A percentile compares a stretch with the other conserved stretches of the same genome.
phyloP scores from a whole-genome alignment of 2,797 vertebrate genomes.

The Euphonia xanthogaster region DNA sequence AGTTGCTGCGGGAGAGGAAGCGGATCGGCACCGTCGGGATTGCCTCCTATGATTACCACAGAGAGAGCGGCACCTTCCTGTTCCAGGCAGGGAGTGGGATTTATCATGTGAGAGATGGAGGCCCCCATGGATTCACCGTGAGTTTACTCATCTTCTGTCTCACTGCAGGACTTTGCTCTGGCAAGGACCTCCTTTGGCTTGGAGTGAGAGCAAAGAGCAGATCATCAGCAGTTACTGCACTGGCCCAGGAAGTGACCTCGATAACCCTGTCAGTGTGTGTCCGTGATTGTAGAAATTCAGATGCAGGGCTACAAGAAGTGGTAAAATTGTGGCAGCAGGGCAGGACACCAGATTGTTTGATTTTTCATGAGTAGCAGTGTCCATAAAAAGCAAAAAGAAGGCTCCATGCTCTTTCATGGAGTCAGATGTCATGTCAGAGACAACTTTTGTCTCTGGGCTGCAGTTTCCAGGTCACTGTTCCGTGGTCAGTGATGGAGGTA shows the following conservation, averaged over 20 bases:
- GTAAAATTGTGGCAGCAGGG: background rate
- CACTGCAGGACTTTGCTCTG: background rate
- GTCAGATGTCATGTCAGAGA: background rate
- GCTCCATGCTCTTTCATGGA: background rate
- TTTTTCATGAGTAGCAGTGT: background rate
- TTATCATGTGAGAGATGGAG: constrained; percentile 82
- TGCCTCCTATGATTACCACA: constrained; percentile 78
- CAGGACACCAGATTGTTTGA: background rate
- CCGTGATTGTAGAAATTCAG: background rate
- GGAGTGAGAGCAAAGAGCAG: background rate
- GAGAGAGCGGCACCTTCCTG: constrained; percentile 76
- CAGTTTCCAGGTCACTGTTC: background rate
- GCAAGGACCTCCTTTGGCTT: background rate
- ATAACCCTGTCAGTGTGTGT: background rate
- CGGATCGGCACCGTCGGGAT: constrained; percentile 81
- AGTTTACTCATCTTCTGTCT: constrained; percentile 30
- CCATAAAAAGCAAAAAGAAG: background rate
- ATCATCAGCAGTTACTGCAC: background rate
- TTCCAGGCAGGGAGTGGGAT: constrained; percentile 83
- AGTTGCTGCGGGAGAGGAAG: constrained; percentile 81
- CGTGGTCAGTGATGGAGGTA: background rate
- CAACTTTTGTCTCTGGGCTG: background rate
- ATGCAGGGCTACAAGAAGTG: background rate
- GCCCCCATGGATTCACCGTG: constrained; percentile 80
- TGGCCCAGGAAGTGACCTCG: background rate